Conservation (phyloP, 2,888 invertebrate genomes). For the Drosophila ustulata region DNA sequence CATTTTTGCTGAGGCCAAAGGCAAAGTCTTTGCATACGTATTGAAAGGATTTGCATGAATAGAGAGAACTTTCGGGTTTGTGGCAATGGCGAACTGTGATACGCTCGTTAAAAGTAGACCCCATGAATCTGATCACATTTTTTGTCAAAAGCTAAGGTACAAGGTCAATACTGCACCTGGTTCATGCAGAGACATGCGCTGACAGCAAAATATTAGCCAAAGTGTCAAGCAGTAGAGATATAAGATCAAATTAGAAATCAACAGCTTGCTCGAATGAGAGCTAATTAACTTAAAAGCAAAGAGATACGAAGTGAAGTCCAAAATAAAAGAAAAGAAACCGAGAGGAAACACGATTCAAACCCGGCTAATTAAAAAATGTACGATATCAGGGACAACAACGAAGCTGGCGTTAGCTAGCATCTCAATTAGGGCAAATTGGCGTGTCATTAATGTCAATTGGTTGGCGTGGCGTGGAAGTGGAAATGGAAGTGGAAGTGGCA, state of each 20-base stretch:
- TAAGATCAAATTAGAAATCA: constrained; percentile 18
- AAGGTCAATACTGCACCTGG: constrained; percentile 62
- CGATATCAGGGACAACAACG: constrained; percentile 34
- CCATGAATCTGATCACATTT: constrained; percentile 15
- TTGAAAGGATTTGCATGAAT: constrained; percentile 64
- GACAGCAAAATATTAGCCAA: constrained; percentile 20
- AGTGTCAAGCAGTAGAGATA: too few relatives aligned
- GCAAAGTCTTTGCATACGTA: constrained; percentile 47
- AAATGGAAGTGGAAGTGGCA: background rate
- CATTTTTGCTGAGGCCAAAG: constrained; percentile 48
- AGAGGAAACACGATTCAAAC: constrained; percentile 22
- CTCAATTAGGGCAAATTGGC: constrained; percentile 75
- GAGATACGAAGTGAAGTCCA: background rate
- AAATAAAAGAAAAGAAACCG: background rate
- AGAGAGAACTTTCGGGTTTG: constrained; percentile 2
- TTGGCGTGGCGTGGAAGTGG: background rate
- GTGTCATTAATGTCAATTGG: constrained; percentile 79
- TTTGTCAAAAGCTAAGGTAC: constrained; percentile 33
- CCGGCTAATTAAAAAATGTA: constrained; percentile 67
- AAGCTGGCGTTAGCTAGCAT: constrained; percentile 47
- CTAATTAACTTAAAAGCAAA: constrained; percentile 14
- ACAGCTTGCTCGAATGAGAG: constrained; percentile 12
- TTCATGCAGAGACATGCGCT: constrained; percentile 32
- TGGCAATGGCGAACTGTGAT: constrained; percentile 46
- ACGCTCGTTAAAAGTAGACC: constrained; percentile 55